phyloP scores from a whole-genome alignment of 2,888 invertebrate species.

The Strigamia crassipes region DNA sequence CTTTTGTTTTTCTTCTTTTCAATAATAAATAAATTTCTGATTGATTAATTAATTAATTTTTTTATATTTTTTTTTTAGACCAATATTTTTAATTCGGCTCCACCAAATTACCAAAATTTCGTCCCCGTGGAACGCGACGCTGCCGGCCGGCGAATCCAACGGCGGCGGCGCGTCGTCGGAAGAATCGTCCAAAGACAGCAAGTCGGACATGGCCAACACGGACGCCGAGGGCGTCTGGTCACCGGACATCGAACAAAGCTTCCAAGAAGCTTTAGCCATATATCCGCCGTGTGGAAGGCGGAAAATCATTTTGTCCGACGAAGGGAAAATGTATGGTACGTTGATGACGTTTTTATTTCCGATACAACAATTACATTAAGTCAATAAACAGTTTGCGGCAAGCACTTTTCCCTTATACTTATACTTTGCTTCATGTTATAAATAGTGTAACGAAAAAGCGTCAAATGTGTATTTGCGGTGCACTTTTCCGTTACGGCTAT shows the following conservation, averaged over 20 bases:
- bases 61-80: neutral
- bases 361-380: too few species aligned
- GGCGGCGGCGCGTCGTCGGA: slow-evolving; percentile 39
- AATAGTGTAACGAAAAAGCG: too few species aligned
- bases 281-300: slow-evolving; percentile 99
- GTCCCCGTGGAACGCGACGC: slow-evolving; percentile 93
- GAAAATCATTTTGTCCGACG: slow-evolving; percentile 99
- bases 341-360: too few species aligned
- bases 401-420: too few species aligned
- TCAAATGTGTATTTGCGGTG: too few species aligned
- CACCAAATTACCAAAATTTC: slow-evolving; percentile 79
- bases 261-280: slow-evolving; percentile 99
- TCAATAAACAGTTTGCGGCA: too few species aligned
- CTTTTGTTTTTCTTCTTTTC: too few species aligned
- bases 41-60: too few species aligned
- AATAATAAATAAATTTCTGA: too few species aligned
- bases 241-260: slow-evolving; percentile 99
- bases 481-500: too few species aligned
- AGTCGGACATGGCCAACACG: slow-evolving; percentile 74
- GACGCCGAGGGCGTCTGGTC: slow-evolving; percentile 99
- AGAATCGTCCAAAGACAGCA: slow-evolving; percentile 68
- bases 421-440: too few species aligned
- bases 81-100: slow-evolving; percentile 15
- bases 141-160: slow-evolving; percentile 72
- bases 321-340: slow-evolving; percentile 99